Evolutionary conservation across 2,888 invertebrate species (phyloP).

Genomic region (Chymomyza caudatula): DNA sequence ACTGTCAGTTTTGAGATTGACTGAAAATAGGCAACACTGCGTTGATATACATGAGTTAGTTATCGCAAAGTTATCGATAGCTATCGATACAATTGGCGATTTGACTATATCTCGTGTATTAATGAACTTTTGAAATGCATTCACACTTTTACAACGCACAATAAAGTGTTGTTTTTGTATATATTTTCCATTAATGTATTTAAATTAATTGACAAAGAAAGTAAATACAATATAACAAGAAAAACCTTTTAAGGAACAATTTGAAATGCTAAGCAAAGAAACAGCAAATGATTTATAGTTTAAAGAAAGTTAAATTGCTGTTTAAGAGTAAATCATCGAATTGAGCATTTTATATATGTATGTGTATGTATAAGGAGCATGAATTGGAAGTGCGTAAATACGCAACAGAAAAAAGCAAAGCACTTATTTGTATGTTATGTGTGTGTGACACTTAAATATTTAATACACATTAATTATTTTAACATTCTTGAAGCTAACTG

Average conservation of each 20-base stretch:
- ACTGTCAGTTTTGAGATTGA: no score
- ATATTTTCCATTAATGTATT: background rate
- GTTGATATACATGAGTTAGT: no score
- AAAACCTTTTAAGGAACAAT: background rate
- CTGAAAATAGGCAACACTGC: no score
- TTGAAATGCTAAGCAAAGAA: background rate
- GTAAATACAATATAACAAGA: background rate
- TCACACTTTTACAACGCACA: conserved; percentile 38
- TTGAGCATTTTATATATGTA: background rate
- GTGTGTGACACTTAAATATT: background rate
- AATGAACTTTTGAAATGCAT: conserved; percentile 50
- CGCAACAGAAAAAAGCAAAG: background rate
- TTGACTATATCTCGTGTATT: conserved; percentile 5
- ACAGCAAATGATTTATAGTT: background rate
- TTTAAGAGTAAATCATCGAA: background rate
- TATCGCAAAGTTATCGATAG: no score
- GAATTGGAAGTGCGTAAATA: background rate
- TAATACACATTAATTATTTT: background rate
- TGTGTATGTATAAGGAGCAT: background rate
- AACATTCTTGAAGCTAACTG: background rate
- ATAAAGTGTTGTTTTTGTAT: background rate
- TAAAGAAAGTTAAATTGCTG: background rate
- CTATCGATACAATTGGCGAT: background rate
- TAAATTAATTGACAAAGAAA: background rate
- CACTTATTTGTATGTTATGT: background rate